Percentiles rank a stretch among this genome's conserved stretches.
Conservation (phyloP, 2,113 vertebrate genomes). For the Epinephelus lanceolatus region DNA sequence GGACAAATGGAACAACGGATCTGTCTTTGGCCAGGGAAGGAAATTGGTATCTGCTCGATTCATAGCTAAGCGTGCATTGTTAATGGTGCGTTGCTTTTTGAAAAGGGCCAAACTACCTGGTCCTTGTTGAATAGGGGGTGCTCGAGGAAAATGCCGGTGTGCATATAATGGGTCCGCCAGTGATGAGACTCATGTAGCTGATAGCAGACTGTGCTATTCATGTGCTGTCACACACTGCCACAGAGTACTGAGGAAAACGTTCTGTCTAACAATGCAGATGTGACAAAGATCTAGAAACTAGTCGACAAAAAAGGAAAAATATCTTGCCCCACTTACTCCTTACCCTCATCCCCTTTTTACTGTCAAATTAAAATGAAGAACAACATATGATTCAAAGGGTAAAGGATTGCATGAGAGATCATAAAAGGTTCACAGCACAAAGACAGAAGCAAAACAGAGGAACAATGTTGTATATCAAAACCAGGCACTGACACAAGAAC, state of each 20-base stretch:
- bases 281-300: slow-evolving; percentile 20
- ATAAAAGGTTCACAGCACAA: neutral
- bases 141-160: slow-evolving; percentile 21
- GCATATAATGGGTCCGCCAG: slow-evolving; percentile 28
- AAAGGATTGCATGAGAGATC: neutral
- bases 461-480: neutral
- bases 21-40: slow-evolving; percentile 40
- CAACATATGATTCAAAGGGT: neutral
- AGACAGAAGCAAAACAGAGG: neutral
- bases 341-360: neutral
- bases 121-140: slow-evolving; percentile 35
- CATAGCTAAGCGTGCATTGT: slow-evolving; percentile 55
- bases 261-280: slow-evolving; percentile 12
- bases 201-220: slow-evolving; percentile 39
- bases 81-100: slow-evolving; percentile 56
- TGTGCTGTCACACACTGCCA: slow-evolving; percentile 22
- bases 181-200: slow-evolving; percentile 39
- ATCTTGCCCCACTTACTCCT: neutral
- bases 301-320: slow-evolving; percentile 13
- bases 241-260: neutral
- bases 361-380: neutral
- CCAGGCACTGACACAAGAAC: neutral
- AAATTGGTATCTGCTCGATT: slow-evolving; percentile 54
- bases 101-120: slow-evolving; percentile 62
- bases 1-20: slow-evolving; percentile 51